Evolutionary conservation across 2,797 vertebrate genomes (phyloP).

Genomic region (Anas bahamensis): DNA sequence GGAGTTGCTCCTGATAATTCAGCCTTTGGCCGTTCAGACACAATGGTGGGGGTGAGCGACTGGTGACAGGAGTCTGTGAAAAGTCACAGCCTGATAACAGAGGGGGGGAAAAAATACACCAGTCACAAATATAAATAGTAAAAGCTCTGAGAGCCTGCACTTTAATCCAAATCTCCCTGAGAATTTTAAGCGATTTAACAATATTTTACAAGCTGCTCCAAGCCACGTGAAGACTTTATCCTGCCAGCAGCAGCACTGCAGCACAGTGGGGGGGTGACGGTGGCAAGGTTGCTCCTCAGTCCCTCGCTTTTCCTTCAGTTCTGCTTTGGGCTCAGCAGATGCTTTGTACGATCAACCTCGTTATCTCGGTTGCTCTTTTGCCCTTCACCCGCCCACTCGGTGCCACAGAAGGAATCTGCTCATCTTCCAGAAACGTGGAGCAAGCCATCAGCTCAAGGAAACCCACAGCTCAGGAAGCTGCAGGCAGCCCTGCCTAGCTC

Average conservation of each 20-base stretch:
- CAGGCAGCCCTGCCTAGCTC: background rate
- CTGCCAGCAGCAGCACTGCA: background rate
- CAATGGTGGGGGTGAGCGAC: background rate
- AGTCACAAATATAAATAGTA: background rate
- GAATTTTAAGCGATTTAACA: background rate
- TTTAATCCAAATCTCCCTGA: background rate
- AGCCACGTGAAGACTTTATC: background rate
- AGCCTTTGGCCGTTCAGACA: background rate
- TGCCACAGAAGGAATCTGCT: background rate
- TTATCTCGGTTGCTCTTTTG: background rate
- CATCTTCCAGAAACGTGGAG: background rate
- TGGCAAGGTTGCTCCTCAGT: background rate
- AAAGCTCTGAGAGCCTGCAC: background rate
- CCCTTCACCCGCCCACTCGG: rapidly evolving
- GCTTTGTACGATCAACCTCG: background rate
- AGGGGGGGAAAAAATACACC: background rate
- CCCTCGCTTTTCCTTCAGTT: background rate
- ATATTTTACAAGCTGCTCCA: background rate
- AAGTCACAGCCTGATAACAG: background rate
- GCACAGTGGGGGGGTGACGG: background rate
- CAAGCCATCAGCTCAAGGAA: background rate
- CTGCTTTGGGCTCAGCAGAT: background rate
- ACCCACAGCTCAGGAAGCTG: background rate
- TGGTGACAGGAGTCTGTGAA: background rate
- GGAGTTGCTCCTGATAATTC: background rate